phyloP scores from a whole-genome alignment of 2,113 vertebrate species.

The Mionectes macconnelli region DNA sequence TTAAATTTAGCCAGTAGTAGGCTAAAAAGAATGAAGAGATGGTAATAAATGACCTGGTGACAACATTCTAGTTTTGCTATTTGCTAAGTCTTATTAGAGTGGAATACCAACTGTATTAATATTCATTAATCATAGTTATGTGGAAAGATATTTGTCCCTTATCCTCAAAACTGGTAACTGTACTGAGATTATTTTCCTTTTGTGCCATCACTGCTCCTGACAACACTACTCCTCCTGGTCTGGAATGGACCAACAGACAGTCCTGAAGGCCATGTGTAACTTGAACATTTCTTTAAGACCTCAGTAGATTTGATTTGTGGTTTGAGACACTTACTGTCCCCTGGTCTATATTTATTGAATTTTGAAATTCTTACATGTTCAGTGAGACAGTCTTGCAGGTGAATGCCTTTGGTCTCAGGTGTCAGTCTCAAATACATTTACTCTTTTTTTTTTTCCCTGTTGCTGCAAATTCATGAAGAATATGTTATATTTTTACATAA shows the following conservation, averaged over 20 bases:
- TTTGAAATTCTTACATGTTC: not conserved
- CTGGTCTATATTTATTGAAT: not conserved
- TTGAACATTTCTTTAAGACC: not conserved
- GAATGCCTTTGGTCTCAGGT: not conserved
- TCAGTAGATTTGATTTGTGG: not conserved
- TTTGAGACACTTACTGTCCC: not conserved
- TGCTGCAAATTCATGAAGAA: not conserved
- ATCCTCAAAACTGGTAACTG: not conserved
- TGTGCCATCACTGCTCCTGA: not conserved
- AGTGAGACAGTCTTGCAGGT: not conserved
- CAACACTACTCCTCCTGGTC: not conserved
- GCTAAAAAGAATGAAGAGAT: not conserved
- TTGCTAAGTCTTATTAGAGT: not conserved
- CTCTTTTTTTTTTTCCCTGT: not conserved
- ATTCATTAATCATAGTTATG: not conserved
- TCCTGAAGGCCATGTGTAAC: not conserved
- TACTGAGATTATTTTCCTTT: not conserved
- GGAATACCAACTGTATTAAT: not conserved
- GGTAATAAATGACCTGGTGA: not conserved
- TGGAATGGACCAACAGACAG: not conserved
- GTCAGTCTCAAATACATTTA: not conserved
- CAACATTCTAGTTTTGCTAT: not conserved
- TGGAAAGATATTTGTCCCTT: not conserved
- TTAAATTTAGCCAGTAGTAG: not conserved
- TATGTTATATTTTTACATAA: not conserved